phyloP scores from a whole-genome alignment of 2,797 vertebrate genomes.

The Enteromius viviparus region DNA sequence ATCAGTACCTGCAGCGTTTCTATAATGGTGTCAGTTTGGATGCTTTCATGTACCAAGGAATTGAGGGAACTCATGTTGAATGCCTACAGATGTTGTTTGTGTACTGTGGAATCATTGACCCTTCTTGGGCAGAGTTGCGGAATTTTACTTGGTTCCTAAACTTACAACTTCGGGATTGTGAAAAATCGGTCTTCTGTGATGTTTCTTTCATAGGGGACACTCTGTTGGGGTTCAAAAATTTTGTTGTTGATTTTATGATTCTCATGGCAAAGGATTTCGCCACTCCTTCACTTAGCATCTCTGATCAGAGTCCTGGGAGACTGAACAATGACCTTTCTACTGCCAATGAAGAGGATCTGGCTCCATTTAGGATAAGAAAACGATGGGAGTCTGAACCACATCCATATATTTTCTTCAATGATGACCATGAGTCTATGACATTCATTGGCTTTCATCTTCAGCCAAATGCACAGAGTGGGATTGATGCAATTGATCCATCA shows the following conservation, averaged over 20 bases:
- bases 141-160: constrained; percentile 94
- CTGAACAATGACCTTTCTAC: constrained; percentile 67
- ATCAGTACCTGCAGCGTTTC: constrained; percentile 89
- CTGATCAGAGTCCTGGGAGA: constrained; percentile 88
- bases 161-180: constrained; percentile 87
- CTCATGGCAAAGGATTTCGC: constrained; percentile 97
- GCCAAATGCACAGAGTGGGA: constrained; percentile 58
- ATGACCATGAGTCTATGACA: constrained; percentile 89
- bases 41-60: constrained; percentile 75
- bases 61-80: constrained; percentile 83
- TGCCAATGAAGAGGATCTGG: constrained; percentile 82
- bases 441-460: constrained; percentile 95
- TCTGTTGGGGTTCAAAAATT: constrained; percentile 89
- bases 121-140: constrained; percentile 92
- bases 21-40: constrained; percentile 77
- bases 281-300: constrained; percentile 89
- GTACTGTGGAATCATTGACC: constrained; percentile 86
- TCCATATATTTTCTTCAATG: constrained; percentile 96
- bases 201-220: constrained; percentile 79
- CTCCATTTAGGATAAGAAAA: constrained; percentile 88
- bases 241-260: constrained; percentile 97
- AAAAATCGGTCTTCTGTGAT: constrained; percentile 89
- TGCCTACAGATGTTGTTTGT: constrained; percentile 91
- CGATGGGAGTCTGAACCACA: constrained; percentile 95
- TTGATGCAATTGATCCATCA: constrained; percentile 85